phyloP scores from a whole-genome alignment of 2,113 vertebrate species.

The Larimichthys polyactis region DNA sequence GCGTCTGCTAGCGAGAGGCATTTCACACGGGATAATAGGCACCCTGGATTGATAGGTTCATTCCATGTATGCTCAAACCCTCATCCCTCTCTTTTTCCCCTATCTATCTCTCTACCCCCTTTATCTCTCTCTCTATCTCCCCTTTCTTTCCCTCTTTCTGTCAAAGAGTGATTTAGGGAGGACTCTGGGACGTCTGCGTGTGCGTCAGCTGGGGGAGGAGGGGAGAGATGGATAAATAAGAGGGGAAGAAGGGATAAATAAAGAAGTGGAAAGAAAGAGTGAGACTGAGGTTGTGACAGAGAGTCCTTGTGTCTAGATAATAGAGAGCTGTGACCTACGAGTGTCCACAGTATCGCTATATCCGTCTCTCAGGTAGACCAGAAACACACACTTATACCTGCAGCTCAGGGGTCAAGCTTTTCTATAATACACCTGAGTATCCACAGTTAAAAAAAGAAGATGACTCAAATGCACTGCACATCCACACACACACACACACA shows the following conservation, averaged over 20 bases:
- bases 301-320: conserved; percentile 59
- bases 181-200: conserved; percentile 64
- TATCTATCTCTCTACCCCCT: conserved; percentile 72
- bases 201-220: conserved; percentile 55
- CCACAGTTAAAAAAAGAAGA: background rate
- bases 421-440: background rate
- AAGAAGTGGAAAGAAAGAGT: conserved; percentile 54
- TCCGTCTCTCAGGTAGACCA: conserved; percentile 37
- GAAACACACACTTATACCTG: conserved; percentile 20
- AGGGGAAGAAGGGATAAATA: conserved; percentile 69
- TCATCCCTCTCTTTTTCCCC: conserved; percentile 75
- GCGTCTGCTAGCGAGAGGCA: conserved; percentile 82
- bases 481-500: conserved; percentile 5
- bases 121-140: conserved; percentile 68
- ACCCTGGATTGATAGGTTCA: conserved; percentile 87
- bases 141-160: conserved; percentile 80
- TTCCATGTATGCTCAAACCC: conserved; percentile 81
- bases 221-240: conserved; percentile 75
- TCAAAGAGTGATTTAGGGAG: conserved; percentile 84
- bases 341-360: conserved; percentile 21
- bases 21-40: conserved; percentile 86
- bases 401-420: conserved; percentile 2
- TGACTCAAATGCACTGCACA: conserved; percentile 8
- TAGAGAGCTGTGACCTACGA: conserved; percentile 50
- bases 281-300: conserved; percentile 50